Conservation (phyloP, 37 sponge, comb jelly and placozoan genomes). For the Corticium candelabrum region DNA sequence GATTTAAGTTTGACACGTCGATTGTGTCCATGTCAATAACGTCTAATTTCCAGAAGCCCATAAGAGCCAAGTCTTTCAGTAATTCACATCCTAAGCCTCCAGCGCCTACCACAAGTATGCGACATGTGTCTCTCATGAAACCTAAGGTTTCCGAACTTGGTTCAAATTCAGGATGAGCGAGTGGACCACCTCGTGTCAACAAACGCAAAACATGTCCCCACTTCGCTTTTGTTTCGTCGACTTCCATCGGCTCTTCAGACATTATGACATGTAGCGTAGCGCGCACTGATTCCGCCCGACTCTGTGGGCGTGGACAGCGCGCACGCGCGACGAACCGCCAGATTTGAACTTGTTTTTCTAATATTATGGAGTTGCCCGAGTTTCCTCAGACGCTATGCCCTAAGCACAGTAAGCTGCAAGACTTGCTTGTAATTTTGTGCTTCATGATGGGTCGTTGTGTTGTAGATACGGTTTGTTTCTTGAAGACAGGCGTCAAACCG, state of each 20-base stretch:
- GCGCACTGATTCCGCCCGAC: no score
- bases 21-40: constrained; percentile 99
- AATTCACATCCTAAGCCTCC: constrained; percentile 98
- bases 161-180: constrained; percentile 71
- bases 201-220: constrained; percentile 52
- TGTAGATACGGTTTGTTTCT: no score
- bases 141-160: constrained; percentile 49
- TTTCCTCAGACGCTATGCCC: no score
- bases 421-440: no score
- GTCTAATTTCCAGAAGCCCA: constrained; percentile 84
- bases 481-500: no score
- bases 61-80: constrained; percentile 81
- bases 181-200: constrained; percentile 50
- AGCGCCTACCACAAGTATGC: constrained; percentile 90
- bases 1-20: constrained; percentile 92
- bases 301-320: no score
- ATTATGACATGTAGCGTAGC: not conserved
- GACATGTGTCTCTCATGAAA: constrained; percentile 62
- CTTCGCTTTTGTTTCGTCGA: not conserved
- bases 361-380: no score
- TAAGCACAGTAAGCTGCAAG: no score
- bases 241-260: not conserved
- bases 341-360: no score
- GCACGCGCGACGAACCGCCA: constrained; percentile 2
- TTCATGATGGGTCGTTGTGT: no score